Base-by-base conservation (phyloP, 2,888 invertebrate genomes). In the Electrophaes corylata region DNA sequence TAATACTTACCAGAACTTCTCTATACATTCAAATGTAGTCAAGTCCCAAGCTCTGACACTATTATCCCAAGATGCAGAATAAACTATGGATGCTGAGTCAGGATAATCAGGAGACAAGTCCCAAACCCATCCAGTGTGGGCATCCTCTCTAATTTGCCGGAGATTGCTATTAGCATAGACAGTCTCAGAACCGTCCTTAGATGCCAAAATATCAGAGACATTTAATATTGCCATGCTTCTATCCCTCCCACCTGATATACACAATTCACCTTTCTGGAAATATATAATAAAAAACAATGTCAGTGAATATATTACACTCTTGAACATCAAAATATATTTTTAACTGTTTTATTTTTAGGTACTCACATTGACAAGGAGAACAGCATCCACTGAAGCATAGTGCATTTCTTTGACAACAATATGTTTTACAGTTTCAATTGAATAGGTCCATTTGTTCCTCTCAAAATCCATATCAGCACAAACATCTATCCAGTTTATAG, bases 51-150 rank as follows among this genome's bases (percentile, higher is more conserved):
- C 89, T 75, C 93, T 93, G 0, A 94, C 91, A 35, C 89, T 92
- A 57, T 91, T 89, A 72, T 94, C 94, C 94, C 94, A 94, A 31
- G 94, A 93, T 14, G 93, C 93, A 31, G 94, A 94, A 69, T 92
- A 94, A 39, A 94, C 71, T 47, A 83, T 85, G 4, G 89, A 73
- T 16, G 92, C 83, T 60, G 83, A 77, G 12, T 84, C 76, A 31
- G 81, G 68, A 53, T 79, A 75, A 60, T 91, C 87, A 16, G 92
- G 81, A 3, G 93, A 90, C 23, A 94, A 76, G 65, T 92, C 93
- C 94, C 94, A 94, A 8, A 94, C 93, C 94, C 94, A 94, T 39
- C 94, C 94, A 0, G 88, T 79, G 66, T 94, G 94, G 1, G 94
- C 94, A 70, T 89, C 86, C 48, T 81, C 76, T 39, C 77, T 79